Base-by-base conservation (phyloP, 64 coral and sea anemone species). In the Montipora capricornis region DNA sequence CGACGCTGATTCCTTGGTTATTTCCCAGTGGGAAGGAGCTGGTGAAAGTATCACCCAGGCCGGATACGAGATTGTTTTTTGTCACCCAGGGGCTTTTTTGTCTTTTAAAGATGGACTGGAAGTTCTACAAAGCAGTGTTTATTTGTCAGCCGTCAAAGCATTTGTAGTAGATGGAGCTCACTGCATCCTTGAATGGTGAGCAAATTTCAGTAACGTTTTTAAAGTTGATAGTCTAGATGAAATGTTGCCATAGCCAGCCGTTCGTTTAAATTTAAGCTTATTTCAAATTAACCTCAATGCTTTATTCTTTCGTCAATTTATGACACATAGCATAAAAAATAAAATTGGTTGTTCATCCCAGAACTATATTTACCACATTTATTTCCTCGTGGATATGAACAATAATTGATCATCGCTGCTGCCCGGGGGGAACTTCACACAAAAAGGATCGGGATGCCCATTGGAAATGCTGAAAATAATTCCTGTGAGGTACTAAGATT, bases 131-230 rank as follows among this genome's bases (percentile, higher is more conserved):
- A 87, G 67, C 19, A 22, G 46, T n/a, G 17, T 87, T 5, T 87
- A 87, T 10, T 45, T n/a, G 20, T 57, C 14, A 26, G 80, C 80
- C 17, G 80, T 83, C 5, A 59, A 83, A 83, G 80, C 80, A 20
- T 44, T 87, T 17, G 68, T 68, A 10, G 84, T 74, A 3, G 84
- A 74, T 74, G 68, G 74, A 73, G 84, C 84, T 20, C 84, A 87
- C n/a, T 74, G 67, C 68, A 87, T 87, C 68, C 84, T 87, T 20
- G 84, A 87, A 74, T 87, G 84, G 84, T 87, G 84, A 87, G 84
- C 60, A 64, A 64, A 64, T 64, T 64, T 64, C 60, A 11, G 60
- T 16, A 64, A 64, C 14, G 60, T 0, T 57, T 64, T 64, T 64
- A 64, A 19, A 64, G 60, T 64, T 64, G 60, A 64, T 64, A 64